Evolutionary conservation across 2,113 vertebrate species (phyloP).

Genomic region (Promerops cafer): DNA sequence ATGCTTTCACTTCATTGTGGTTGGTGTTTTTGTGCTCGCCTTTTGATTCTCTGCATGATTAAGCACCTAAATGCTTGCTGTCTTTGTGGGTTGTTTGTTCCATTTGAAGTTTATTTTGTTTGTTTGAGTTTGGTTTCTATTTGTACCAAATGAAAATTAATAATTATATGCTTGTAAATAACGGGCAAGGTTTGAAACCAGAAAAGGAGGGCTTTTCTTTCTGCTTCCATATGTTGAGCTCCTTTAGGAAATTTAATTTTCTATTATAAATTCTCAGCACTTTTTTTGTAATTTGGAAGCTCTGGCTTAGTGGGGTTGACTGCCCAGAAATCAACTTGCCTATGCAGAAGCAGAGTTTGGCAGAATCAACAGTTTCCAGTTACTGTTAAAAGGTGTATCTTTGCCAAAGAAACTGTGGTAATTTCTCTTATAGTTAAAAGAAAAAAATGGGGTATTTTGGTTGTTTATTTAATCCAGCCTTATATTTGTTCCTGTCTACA

Average conservation of each 20-base stretch:
- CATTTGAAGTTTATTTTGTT: neutral
- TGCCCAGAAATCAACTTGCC: neutral
- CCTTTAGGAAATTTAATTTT: neutral
- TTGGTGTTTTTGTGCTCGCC: neutral
- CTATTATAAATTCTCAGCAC: neutral
- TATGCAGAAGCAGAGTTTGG: neutral
- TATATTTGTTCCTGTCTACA: rapidly evolving
- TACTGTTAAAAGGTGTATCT: neutral
- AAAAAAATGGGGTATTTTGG: rapidly evolving
- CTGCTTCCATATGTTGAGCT: neutral
- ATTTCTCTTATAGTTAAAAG: neutral
- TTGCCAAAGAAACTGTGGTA: neutral
- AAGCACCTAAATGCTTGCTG: neutral
- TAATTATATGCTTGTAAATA: neutral
- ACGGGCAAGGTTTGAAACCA: neutral
- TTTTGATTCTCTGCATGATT: neutral
- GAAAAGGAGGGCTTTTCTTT: neutral
- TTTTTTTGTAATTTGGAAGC: neutral
- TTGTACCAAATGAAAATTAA: neutral
- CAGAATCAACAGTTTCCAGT: neutral
- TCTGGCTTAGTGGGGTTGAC: neutral
- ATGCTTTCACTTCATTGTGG: neutral
- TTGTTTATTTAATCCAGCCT: neutral
- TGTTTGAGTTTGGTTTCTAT: neutral
- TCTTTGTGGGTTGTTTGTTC: neutral